Evolutionary conservation across 53 echinoderm and acorn worm species (phyloP), one percentile per base, ranked within the genome.

Genomic region (Zoroaster sp.): DNA sequence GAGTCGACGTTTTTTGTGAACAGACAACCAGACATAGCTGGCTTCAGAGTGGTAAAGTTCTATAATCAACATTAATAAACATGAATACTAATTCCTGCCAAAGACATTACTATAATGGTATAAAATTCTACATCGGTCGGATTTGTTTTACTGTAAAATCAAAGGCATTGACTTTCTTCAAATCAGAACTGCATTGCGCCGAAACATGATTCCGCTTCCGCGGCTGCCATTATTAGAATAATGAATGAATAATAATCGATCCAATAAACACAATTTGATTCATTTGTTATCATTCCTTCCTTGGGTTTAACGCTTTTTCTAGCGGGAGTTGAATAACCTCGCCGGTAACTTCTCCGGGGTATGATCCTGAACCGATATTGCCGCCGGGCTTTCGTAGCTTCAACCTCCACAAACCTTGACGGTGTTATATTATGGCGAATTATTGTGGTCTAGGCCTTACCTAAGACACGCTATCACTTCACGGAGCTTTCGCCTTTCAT

Each of bases 331-430:
- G 63, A 59, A 59, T 28, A 59, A 59, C 63, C 63, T 59, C 28
- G 30, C 63, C 21, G 63, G 63, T 25, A 25, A 8, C 63, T 25
- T 21, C 63, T 59, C 9, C 7, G 2, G 28, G 63, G 63, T 2
- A 21, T 59, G 63, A 59, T 59, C 30, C 63, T 59, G 63, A 21
- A 25, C 63, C 63, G 63, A 59, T n/a, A n/a, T 59, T 11, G 63
- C 83, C 83, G 68, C 67, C 83, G 40, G 31, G 83, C 77, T 83
- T 30, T 68, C 69, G 17, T 67, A 66, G 40, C 43, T 32, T 40
- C 83, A 71, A 36, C 71, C 35, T 33, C 71, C 43, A 45, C 30
- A 63, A 63, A 35, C 30, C 63, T 54, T 38, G 63, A 79, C 79
- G 25, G 23, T 59, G 63, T 59, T 59, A 59, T 21, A 59, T 59